Conservation (phyloP, 2,888 invertebrate species). For the Thyatira batis region DNA sequence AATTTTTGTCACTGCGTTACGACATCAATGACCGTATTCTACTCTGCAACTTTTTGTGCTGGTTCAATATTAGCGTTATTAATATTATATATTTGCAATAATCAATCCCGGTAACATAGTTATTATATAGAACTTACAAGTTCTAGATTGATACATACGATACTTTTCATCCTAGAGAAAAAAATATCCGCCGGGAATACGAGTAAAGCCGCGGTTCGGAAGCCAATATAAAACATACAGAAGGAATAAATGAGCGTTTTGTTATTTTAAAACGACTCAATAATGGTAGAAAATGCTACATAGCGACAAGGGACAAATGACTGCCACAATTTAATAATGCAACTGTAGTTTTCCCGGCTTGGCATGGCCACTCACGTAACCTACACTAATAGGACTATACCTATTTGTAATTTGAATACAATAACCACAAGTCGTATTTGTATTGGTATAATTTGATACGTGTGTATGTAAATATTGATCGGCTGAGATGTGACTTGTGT, state of each 20-base stretch:
- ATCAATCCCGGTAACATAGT: too few relatives aligned
- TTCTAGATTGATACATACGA: too few relatives aligned
- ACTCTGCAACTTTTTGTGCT: background rate
- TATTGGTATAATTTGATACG: slow-evolving; percentile 18
- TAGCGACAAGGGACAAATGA: slow-evolving; percentile 12
- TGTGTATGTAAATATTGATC: background rate
- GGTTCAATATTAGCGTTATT: too few relatives aligned
- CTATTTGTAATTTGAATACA: slow-evolving; percentile 51
- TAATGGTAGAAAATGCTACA: slow-evolving; percentile 19
- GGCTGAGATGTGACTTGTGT: background rate
- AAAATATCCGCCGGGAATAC: too few relatives aligned
- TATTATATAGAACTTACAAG: too few relatives aligned
- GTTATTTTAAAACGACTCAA: slow-evolving; percentile 33
- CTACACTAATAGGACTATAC: slow-evolving; percentile 32
- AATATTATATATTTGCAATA: too few relatives aligned
- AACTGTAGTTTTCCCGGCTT: slow-evolving; percentile 16
- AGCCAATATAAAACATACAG: background rate
- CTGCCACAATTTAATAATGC: slow-evolving; percentile 33
- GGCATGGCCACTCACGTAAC: slow-evolving; percentile 23
- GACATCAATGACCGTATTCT: background rate
- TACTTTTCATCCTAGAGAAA: too few relatives aligned
- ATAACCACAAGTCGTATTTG: slow-evolving; percentile 35
- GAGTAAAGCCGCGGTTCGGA: too few relatives aligned
- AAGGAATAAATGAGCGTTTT: slow-evolving; percentile 6
- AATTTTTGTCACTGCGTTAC: background rate